Percentiles rank a stretch among this genome's conserved stretches.
These are phyloP conservation scores for Anguilla rostrata DNA, from an alignment of 2,113 vertebrate genomes.

Conservation along the genomic window DNA sequence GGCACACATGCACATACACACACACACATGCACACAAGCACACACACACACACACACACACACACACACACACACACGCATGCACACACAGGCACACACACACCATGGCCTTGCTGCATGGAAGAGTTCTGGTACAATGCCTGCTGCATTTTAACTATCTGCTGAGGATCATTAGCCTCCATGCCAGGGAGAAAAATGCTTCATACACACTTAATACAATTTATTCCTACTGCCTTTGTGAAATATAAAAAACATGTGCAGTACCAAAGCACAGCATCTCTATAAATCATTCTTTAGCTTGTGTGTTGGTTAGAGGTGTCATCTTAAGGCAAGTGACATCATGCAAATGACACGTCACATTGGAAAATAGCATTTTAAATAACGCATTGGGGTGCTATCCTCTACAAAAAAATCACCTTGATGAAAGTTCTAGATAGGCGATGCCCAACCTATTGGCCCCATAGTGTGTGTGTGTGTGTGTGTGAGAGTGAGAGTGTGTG, in stretches of 20 bases:
- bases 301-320: neutral
- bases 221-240: neutral
- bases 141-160: neutral
- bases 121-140: neutral
- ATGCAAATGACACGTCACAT: neutral
- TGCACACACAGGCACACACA: neutral
- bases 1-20: neutral
- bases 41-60: slow-evolving; percentile 11
- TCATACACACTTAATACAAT: neutral
- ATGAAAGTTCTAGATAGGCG: no score
- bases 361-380: no score
- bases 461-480: no score
- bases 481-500: neutral
- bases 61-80: neutral
- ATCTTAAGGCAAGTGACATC: neutral
- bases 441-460: no score
- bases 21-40: neutral
- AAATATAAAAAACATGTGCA: neutral
- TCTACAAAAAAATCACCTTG: no score
- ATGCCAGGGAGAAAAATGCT: neutral
- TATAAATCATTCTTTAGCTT: neutral
- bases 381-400: no score
- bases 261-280: neutral
- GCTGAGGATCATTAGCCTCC: neutral
- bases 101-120: neutral